Base-by-base conservation (phyloP, 2,113 vertebrate genomes). In the Channa argus region DNA sequence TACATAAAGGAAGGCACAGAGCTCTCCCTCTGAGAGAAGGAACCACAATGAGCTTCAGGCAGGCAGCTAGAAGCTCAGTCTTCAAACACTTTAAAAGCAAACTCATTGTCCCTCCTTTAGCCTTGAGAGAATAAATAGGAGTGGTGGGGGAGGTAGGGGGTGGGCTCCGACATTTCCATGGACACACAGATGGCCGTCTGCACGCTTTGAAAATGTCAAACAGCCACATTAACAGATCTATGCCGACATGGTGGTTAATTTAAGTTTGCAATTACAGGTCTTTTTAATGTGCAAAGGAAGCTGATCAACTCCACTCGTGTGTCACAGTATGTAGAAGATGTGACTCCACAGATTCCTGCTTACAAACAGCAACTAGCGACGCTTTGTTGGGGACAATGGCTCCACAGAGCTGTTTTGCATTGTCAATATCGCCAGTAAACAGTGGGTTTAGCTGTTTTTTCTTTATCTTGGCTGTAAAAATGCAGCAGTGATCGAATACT, bases 51-150 rank as follows among this genome's bases (percentile, higher is more conserved):
- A 59, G 65, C 38, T 58, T 61, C 51, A 62, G 50, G 70, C 53
- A 0, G 15, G 33, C 33, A 54, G 63, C 39, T 46, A 39, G 47
- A 36, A 67, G 68, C 36, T 24, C 55, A 51, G 10, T 51, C 60
- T 63, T 79, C 75, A 77, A 74, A 80, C 47, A 69, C 66, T 78
- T 70, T 66, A 63, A 37, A 75, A 61, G 70, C 46, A 59, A 55
- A 50, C 68, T 65, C 41, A 2, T 3, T 12, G 24, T 37, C 47
- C 8, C 44, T 9, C 45, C 69, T 63, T 53, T 10, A 43, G 71
- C 39, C 36, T 55, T 63, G 24, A 63, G 34, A 33, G 53, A 62
- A 59, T 9, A 43, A 55, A 65, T 24, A 14, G 1, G 13, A 34
- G 77, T 15, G 6, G 37, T 49, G 33, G 33, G 10, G 44, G 55